Base-by-base conservation (phyloP, 2,888 invertebrate genomes). In the Heliothis peltigera region DNA sequence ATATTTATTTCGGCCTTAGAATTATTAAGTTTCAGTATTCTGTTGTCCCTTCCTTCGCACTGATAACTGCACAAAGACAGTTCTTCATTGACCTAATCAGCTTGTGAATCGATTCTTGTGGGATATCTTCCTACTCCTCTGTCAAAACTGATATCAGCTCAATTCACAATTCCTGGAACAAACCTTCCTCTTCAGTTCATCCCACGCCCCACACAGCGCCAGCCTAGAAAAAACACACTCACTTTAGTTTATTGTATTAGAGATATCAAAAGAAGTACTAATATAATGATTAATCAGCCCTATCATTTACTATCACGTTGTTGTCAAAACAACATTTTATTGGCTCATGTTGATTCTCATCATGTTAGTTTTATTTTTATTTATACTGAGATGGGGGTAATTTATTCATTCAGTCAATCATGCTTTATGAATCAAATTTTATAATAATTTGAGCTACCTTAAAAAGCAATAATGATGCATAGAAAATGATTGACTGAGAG, bases 221-320 rank as follows among this genome's bases (percentile, higher is more conserved):
- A n/a, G n/a, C n/a, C n/a, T 19, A 44, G 15, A 46, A 57, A 10
- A 71, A 69, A 57, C 17, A 25, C n/a, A 28, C 10, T 42, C n/a
- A 8, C 7, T 32, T 57, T 28, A 57, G 43, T 39, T 21, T 35
- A 2, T 28, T 47, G 4, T 4, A 43, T 25, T 22, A 55, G 42
- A 42, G 39, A 22, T 47, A 8, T 39, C 15, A 32, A 18, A 10
- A n/a, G 22, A 60, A 58, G 18, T 15, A 21, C 17, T 32, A 1
- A 21, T 43, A n/a, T 17, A 53, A 43, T 10, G 28, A 0, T n/a
- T 22, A 79, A 84, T 93, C 92, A 92, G 92, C 78, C 92, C 92
- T 93, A 92, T 92, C 93, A 92, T 92, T 91, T 84, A 78, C 71
- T 92, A 90, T 93, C 92, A 93, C 79, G 68, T 91, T 77, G 89